Base-by-base conservation (phyloP, 2,888 invertebrate species). In the Ophion ellenae region DNA sequence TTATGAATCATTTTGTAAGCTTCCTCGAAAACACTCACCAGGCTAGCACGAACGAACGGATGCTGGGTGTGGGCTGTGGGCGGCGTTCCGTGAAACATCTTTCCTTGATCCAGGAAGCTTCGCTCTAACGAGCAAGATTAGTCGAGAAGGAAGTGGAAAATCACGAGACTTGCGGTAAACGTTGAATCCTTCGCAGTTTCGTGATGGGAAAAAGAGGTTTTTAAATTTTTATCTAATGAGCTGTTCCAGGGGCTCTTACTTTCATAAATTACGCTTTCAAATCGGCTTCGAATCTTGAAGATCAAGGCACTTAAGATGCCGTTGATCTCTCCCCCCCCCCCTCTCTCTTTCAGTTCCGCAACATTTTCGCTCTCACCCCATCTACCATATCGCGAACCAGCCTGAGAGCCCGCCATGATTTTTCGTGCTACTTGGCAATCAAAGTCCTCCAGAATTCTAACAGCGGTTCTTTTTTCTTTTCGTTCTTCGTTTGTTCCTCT, bases 1-100 rank as follows among this genome's bases (percentile, higher is more conserved):
- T 83, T 85, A 81, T 83, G 77, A 85, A 86, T 81, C 79, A 83
- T 85, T 80, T 76, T 24, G 69, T 77, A 80, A 80, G 87, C 76
- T 79, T 77, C 78, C 67, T 81, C 81, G 71, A 59, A 82, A 69
- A 74, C 67, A 45, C 70, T 67, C 76, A 63, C 73, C 76, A 71
- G 66, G 83, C 71, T 57, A 61, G 20, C 61, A 84, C 67, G 76
- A 24, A 63, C 20, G 57, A 24, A 63, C 24, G 57, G 66, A 64
- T 67, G 47, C 47, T 47, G 14, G 17, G 11, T 4, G 17, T 5
- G 53, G 53, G 53, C 17, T 53, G 53, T 17, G 17, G 17, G 53
- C 53, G 17, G 17, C 67, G 66, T 57, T 53, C 59, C 71, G 61
- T 45, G 57, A 57, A 80, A 61, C 73, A 61, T 74, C 67, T 78